Evolutionary conservation across 2,888 invertebrate species (phyloP).

Genomic region (Diarsia mendica): DNA sequence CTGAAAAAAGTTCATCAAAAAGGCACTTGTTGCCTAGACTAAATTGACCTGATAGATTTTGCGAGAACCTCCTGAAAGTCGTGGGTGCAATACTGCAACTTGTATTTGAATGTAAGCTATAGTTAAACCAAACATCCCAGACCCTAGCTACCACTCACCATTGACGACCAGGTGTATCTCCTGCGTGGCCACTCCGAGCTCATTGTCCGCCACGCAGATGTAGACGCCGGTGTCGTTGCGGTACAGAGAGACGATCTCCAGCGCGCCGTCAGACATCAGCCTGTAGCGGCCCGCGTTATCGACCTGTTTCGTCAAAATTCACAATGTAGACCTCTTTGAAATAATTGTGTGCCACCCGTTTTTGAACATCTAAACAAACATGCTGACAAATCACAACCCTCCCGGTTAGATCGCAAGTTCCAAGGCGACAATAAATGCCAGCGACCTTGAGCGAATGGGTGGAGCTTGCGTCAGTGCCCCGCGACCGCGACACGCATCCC

Average conservation of each 20-base stretch:
- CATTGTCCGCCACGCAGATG: constrained; percentile 96
- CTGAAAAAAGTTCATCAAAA: too few species aligned
- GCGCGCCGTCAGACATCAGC: constrained; percentile 92
- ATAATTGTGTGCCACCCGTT: neutral
- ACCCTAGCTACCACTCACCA: constrained; percentile 93
- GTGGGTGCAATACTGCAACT: too few species aligned
- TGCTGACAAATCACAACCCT: neutral
- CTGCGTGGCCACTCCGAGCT: constrained; percentile 92
- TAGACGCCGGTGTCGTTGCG: constrained; percentile 96
- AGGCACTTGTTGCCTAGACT: too few species aligned
- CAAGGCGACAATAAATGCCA: too few species aligned
- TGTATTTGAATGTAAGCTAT: too few species aligned
- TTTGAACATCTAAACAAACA: neutral
- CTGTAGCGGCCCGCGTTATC: constrained; percentile 93
- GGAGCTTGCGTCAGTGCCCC: too few species aligned
- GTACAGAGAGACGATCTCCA: constrained; percentile 95
- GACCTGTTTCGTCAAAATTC: constrained; percentile 88
- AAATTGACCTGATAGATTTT: too few species aligned
- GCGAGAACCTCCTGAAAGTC: too few species aligned
- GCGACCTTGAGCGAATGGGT: too few species aligned
- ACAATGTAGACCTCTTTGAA: neutral
- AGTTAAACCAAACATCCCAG: too few species aligned
- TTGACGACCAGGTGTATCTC: constrained; percentile 93
- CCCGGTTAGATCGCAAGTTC: neutral
- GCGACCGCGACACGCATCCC: too few species aligned